Conservation (phyloP, 2,113 vertebrate genomes). For the mouse (Mus musculus) region GRCm39 chr4:117437001-117437500, state of each 20-base stretch:
- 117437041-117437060: constrained; percentile 5
- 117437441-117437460: constrained; percentile 89
- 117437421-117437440: constrained; percentile 89
- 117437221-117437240: constrained; percentile 89
- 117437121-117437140: constrained; percentile 76
- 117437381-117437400: constrained; percentile 92
- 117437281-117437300: constrained; percentile 92
- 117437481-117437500: constrained; percentile 90
- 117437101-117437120: constrained; percentile 49
- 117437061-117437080: constrained; percentile 17
- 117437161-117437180: constrained; percentile 90
- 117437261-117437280: constrained; percentile 85
- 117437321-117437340: constrained; percentile 92
- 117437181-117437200: constrained; percentile 89
- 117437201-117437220: constrained; percentile 90
- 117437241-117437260: constrained; percentile 89
- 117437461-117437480: constrained; percentile 94
- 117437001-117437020: neutral
- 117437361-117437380: constrained; percentile 93
- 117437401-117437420: constrained; percentile 94
- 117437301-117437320: constrained; percentile 92
- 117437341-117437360: constrained; percentile 91
- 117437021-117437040: constrained; percentile 16
- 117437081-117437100: constrained; percentile 46
- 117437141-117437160: constrained; percentile 87